Conservation (phyloP, 2,888 invertebrate species). For the Aproaerema taeniolella region DNA sequence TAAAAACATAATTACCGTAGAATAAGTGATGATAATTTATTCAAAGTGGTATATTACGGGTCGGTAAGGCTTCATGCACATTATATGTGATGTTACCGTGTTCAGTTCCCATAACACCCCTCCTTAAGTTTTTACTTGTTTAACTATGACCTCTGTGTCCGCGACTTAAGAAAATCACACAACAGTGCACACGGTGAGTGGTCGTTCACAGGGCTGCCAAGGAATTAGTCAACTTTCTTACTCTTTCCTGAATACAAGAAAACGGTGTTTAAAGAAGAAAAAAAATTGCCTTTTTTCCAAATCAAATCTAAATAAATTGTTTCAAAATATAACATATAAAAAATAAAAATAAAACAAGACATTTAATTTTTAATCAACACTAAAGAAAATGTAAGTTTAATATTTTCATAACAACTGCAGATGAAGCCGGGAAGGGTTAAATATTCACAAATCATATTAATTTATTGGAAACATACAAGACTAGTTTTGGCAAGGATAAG, state of each 20-base stretch:
- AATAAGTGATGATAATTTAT: constrained; percentile 50
- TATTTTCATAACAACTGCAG: too few relatives aligned
- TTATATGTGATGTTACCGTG: constrained; percentile 69
- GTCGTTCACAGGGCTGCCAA: constrained; percentile 40
- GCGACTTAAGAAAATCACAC: constrained; percentile 77
- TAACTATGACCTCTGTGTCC: constrained; percentile 77
- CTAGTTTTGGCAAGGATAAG: too few relatives aligned
- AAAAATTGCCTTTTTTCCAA: not conserved
- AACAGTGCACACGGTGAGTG: constrained; percentile 48
- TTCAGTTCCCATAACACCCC: constrained; percentile 77
- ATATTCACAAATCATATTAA: too few relatives aligned
- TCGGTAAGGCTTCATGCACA: constrained; percentile 59
- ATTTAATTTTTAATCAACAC: too few relatives aligned
- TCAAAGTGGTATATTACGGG: constrained; percentile 51
- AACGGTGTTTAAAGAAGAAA: not conserved
- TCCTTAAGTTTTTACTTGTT: constrained; percentile 69
- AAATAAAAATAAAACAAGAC: too few relatives aligned
- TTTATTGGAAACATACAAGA: too few relatives aligned
- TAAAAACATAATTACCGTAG: constrained; percentile 35
- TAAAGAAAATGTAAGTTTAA: too few relatives aligned
- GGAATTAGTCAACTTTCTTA: too few relatives aligned
- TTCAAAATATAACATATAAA: too few relatives aligned
- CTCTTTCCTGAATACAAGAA: too few relatives aligned
- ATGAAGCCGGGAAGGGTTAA: too few relatives aligned
- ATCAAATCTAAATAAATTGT: not conserved